These are phyloP conservation scores for Ceratina calcarata DNA, from an alignment of 1,140 invertebrate species.

Conservation along the genomic window DNA sequence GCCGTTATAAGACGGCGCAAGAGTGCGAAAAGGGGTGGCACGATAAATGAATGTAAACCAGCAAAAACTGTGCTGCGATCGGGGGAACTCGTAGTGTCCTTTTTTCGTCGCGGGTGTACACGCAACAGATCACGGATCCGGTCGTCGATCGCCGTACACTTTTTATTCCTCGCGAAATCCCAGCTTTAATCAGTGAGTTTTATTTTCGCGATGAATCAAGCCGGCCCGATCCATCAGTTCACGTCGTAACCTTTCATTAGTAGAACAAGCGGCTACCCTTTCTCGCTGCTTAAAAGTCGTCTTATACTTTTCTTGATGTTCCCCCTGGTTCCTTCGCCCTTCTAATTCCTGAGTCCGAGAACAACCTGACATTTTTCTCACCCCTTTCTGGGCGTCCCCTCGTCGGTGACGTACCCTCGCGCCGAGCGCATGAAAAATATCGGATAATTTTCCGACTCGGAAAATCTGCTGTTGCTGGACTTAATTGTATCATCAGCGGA, in stretches of 20 bases:
- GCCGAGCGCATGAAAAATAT: slow-evolving; percentile 75
- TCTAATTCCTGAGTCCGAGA: slow-evolving; percentile 73
- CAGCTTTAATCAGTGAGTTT: slow-evolving; percentile 27
- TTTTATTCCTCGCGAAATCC: not conserved
- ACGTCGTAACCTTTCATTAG: slow-evolving; percentile 58
- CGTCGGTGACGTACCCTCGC: slow-evolving; percentile 64
- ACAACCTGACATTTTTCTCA: slow-evolving; percentile 75
- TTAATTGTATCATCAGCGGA: slow-evolving; percentile 81
- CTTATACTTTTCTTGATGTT: slow-evolving; percentile 46
- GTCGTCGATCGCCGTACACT: not conserved
- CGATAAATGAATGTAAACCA: slow-evolving; percentile 25
- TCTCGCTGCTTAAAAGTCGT: slow-evolving; percentile 50
- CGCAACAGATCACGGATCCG: not conserved
- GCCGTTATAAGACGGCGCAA: not conserved
- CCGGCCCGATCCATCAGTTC: slow-evolving; percentile 30
- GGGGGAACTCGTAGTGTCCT: not conserved
- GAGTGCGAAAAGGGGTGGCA: slow-evolving; percentile 11
- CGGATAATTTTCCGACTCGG: slow-evolving; percentile 79
- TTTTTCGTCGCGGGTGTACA: too few relatives aligned
- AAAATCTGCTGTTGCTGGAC: slow-evolving; percentile 74
- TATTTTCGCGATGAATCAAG: slow-evolving; percentile 42
- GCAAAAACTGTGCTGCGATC: not conserved
- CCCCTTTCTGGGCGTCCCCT: slow-evolving; percentile 61
- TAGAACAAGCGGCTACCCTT: slow-evolving; percentile 45
- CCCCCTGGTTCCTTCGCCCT: slow-evolving; percentile 40